Evolutionary conservation across 2,888 invertebrate species (phyloP).

Genomic region (Dione juno): DNA sequence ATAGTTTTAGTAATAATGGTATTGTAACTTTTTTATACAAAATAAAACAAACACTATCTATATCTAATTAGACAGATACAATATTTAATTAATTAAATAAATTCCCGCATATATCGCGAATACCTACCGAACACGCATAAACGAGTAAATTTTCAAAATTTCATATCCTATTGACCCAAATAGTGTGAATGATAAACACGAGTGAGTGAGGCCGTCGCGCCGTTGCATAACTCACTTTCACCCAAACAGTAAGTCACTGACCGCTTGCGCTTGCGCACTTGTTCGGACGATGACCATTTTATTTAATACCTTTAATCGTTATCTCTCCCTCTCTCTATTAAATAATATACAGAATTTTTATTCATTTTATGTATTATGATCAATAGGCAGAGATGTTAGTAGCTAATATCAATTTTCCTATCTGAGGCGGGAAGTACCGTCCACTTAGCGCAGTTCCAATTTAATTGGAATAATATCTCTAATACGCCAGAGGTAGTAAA

Average conservation of each 20-base stretch:
- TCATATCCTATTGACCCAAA: constrained; percentile 43
- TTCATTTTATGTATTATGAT: neutral
- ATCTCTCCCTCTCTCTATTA: constrained; percentile 3
- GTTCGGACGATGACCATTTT: neutral
- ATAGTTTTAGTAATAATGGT: no score
- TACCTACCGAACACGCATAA: neutral
- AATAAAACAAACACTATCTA: neutral
- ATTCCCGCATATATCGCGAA: neutral
- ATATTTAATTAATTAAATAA: neutral
- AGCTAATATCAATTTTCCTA: no score
- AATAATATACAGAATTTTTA: neutral
- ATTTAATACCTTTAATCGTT: neutral
- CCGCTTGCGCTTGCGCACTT: constrained; percentile 37
- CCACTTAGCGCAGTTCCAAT: no score
- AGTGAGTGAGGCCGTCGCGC: constrained; percentile 13
- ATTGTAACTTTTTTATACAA: no score
- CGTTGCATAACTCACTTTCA: constrained; percentile 50
- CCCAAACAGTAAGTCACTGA: constrained; percentile 54
- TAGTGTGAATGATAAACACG: constrained; percentile 31
- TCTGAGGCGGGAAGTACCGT: no score
- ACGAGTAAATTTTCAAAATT: constrained; percentile 23
- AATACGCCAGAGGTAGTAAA: no score
- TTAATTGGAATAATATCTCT: no score
- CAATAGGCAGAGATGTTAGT: no score
- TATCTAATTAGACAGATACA: neutral